Evolutionary conservation across 92 coral and sea anemone species (phyloP).

Genomic region (Siderastrea radians): DNA sequence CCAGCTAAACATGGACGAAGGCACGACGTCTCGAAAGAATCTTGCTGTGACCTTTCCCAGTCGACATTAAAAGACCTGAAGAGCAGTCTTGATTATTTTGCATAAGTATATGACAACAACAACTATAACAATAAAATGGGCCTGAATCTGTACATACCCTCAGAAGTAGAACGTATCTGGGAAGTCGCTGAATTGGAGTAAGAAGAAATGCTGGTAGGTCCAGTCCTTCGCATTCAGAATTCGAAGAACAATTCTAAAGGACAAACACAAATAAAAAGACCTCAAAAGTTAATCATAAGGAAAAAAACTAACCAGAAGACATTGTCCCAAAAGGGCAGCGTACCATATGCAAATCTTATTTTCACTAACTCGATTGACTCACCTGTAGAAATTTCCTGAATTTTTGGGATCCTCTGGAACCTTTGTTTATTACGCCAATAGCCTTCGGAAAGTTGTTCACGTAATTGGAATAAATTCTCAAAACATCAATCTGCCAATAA

Average conservation of each 20-base stretch:
- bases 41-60: no score
- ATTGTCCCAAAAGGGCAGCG: no score
- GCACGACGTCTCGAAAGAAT: no score
- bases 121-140: neutral
- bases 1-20: no score
- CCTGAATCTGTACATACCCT: constrained; percentile 69
- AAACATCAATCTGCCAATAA: constrained; percentile 83
- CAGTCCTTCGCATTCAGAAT: constrained; percentile 90
- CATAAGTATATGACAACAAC: neutral
- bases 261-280: neutral
- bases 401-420: constrained; percentile 92
- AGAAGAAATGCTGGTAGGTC: constrained; percentile 93
- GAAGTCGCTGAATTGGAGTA: constrained; percentile 97
- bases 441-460: constrained; percentile 97
- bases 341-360: neutral
- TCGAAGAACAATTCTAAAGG: constrained; percentile 81
- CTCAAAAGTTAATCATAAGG: neutral
- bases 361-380: neutral
- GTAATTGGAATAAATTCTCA: constrained; percentile 94
- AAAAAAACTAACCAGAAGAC: neutral
- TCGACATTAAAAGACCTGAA: no score
- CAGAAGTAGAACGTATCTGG: constrained; percentile 93
- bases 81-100: no score
- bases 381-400: constrained; percentile 92
- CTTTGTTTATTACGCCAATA: constrained; percentile 93